A percentile compares a stretch with the other conserved stretches of the same genome.
Evolutionary conservation across 2,888 invertebrate species (phyloP).

Genomic region (Acrobasis suavella): DNA sequence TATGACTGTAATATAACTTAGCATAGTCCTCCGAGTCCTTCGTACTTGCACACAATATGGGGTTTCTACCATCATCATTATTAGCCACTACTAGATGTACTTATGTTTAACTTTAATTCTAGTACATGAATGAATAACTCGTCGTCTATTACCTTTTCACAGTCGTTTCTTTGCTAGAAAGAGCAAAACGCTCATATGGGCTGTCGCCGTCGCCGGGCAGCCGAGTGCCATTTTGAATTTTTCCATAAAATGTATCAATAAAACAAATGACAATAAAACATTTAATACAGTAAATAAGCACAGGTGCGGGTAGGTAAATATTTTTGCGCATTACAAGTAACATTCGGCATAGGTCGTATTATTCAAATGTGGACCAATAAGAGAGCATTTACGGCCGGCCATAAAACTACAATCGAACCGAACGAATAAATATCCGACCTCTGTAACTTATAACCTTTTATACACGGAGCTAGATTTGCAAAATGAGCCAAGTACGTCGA

Average conservation of each 20-base stretch:
- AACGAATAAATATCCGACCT: constrained; percentile 79
- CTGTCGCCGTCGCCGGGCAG: too few relatives aligned
- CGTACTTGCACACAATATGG: too few relatives aligned
- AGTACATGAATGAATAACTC: too few relatives aligned
- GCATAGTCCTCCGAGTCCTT: too few relatives aligned
- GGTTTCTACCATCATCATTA: too few relatives aligned
- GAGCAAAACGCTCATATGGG: too few relatives aligned
- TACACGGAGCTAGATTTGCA: constrained; percentile 34
- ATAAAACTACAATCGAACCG: constrained; percentile 80
- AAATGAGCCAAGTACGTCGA: constrained; percentile 28
- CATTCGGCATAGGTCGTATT: constrained; percentile 67
- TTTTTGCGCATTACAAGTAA: constrained; percentile 68
- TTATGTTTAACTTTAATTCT: too few relatives aligned
- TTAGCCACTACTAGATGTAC: too few relatives aligned
- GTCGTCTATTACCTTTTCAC: too few relatives aligned
- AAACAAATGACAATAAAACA: background rate
- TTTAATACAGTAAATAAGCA: constrained; percentile 14
- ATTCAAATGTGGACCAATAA: constrained; percentile 80
- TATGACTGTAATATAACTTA: too few relatives aligned
- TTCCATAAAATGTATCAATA: background rate
- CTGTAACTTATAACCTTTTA: constrained; percentile 71
- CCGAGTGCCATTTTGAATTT: too few relatives aligned
- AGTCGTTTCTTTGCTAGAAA: too few relatives aligned
- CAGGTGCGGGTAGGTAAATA: constrained; percentile 61
- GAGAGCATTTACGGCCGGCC: constrained; percentile 73